phyloP scores from a whole-genome alignment of 2,888 invertebrate genomes.

The Tuta absoluta region DNA sequence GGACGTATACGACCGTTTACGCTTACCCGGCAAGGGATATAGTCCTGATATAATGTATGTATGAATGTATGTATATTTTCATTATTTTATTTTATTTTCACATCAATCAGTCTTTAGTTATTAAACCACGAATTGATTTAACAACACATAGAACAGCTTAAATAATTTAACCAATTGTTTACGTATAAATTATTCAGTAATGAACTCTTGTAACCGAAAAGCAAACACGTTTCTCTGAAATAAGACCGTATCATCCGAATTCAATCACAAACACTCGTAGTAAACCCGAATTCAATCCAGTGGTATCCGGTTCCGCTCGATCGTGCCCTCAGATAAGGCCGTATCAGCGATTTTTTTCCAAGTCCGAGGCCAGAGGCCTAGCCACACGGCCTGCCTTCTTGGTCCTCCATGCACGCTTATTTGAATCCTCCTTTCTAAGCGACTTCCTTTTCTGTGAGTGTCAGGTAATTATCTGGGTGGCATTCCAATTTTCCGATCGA shows the following conservation, averaged over 20 bases:
- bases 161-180: no score
- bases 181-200: no score
- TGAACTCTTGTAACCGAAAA: slow-evolving; percentile 22
- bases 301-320: slow-evolving; percentile 62
- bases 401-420: slow-evolving; percentile 75
- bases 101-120: no score
- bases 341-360: slow-evolving; percentile 67
- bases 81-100: no score
- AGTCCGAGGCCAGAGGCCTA: slow-evolving; percentile 53
- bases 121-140: no score
- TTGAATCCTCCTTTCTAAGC: slow-evolving; percentile 75
- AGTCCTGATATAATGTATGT: no score
- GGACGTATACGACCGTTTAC: no score
- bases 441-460: slow-evolving; percentile 81
- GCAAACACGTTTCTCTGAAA: slow-evolving; percentile 21
- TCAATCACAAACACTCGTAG: slow-evolving; percentile 49
- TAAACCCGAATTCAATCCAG: slow-evolving; percentile 59
- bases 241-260: slow-evolving; percentile 27
- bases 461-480: slow-evolving; percentile 82
- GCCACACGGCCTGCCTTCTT: slow-evolving; percentile 54
- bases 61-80: no score
- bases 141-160: no score
- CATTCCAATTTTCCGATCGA: slow-evolving; percentile 82
- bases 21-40: no score
- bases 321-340: slow-evolving; percentile 58